Base-by-base conservation (phyloP, 1,140 invertebrate species). In the Cephus cinctus region DNA sequence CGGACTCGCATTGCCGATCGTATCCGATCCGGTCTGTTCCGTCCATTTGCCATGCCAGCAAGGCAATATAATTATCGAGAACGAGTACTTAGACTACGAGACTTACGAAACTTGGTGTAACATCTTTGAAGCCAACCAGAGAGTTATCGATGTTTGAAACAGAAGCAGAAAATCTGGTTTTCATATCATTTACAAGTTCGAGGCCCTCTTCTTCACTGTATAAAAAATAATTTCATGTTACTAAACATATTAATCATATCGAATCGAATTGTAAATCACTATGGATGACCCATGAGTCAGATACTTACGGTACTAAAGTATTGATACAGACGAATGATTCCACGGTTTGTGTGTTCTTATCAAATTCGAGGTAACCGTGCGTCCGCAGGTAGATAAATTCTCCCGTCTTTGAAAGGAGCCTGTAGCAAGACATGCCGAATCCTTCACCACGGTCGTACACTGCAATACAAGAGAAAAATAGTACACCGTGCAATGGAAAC, bases 301-400 rank as follows among this genome's bases (percentile, higher is more conserved):
- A 16, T 42, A 76, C 80, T 76, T 73, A 84, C 81, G 80, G 75
- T 1, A 92, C 79, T n/a, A 91, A 75, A 0, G 87, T 88, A 64
- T 93, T 94, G 39, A 90, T 82, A 63, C 91, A 94, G 8, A 93
- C 81, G 59, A 94, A 92, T 12, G 87, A 90, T 47, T 86, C 84
- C 1, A 91, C 85, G 31, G 81, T 81, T 44, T 87, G 83, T 0
- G 85, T 83, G 16, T 78, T 78, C 53, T 81, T 77, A 51, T 91
- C 85, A 15, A 87, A 82, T 56, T 93, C 90, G 3, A 94, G 73
- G 50, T 81, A 87, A 3, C 91, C 92, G 30, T 84, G 80, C 2
- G 89, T 92, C 44, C 83, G 81, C 57, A 94, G 75, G 62, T 90
- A 92, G 40, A 94, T 89, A 59, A 87, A 89, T 51, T 86, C 73